Conservation (phyloP, 2,113 vertebrate species). For the Semnornis frantzii region DNA sequence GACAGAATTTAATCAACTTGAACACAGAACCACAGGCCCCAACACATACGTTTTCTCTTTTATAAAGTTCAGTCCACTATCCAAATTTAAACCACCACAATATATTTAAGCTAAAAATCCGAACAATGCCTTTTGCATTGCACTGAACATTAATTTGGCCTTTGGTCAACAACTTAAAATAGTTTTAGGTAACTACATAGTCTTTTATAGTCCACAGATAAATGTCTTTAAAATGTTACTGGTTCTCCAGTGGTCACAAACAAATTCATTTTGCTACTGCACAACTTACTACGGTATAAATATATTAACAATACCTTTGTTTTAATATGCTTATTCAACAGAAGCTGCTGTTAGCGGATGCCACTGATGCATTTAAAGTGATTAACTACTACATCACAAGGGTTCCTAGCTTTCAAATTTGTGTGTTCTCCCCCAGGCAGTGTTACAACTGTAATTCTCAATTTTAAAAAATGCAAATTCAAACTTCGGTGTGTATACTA, state of each 20-base stretch:
- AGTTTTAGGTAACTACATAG: background rate
- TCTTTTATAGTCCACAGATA: background rate
- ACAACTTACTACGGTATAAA: background rate
- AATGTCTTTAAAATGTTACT: background rate
- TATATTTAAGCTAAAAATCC: conserved; percentile 16
- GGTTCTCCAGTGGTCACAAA: background rate
- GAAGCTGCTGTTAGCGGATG: background rate
- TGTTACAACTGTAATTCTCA: conserved; percentile 22
- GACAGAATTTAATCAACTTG: background rate
- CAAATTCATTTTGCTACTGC: background rate
- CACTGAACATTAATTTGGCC: background rate
- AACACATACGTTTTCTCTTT: background rate
- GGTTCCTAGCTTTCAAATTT: conserved; percentile 23
- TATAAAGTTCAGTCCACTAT: background rate
- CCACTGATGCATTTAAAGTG: conserved; percentile 17
- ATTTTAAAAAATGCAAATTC: conserved; percentile 30
- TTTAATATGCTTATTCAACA: conserved; percentile 23
- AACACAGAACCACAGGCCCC: background rate
- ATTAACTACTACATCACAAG: conserved; percentile 35
- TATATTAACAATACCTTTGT: background rate
- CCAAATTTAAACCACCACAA: background rate
- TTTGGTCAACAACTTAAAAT: conserved; percentile 33
- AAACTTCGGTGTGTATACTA: background rate
- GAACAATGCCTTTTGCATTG: conserved; percentile 13
- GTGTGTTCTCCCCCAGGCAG: background rate